Evolutionary conservation across 2,113 vertebrate species (phyloP).

Genomic region (Damaliscus lunatus): DNA sequence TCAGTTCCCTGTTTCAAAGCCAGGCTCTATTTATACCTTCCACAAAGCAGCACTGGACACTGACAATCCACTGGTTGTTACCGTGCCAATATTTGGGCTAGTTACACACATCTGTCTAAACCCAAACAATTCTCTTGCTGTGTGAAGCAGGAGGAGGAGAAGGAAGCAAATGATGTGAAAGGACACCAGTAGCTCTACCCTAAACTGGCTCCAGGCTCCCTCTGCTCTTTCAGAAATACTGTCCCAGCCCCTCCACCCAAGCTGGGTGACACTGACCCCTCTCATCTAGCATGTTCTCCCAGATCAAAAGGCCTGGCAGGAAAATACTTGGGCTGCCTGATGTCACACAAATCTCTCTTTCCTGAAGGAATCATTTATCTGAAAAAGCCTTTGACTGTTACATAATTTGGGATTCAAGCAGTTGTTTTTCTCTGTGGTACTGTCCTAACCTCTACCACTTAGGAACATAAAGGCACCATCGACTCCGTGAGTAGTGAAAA

Average conservation of each 20-base stretch:
- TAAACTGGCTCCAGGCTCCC: slow-evolving; percentile 47
- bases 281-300: slow-evolving; percentile 39
- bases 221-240: slow-evolving; percentile 56
- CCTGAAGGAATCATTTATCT: slow-evolving; percentile 55
- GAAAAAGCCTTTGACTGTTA: slow-evolving; percentile 67
- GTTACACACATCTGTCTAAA: slow-evolving; percentile 74
- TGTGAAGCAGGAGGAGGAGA: slow-evolving; percentile 65
- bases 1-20: slow-evolving; percentile 47
- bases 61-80: slow-evolving; percentile 76
- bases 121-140: slow-evolving; percentile 76
- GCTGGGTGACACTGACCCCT: slow-evolving; percentile 52
- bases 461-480: slow-evolving; percentile 50
- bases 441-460: slow-evolving; percentile 38
- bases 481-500: slow-evolving; percentile 37
- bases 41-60: slow-evolving; percentile 29
- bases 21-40: slow-evolving; percentile 60
- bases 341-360: slow-evolving; percentile 57
- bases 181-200: slow-evolving; percentile 47
- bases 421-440: slow-evolving; percentile 51
- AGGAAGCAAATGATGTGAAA: slow-evolving; percentile 69
- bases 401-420: slow-evolving; percentile 50
- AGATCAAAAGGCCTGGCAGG: slow-evolving; percentile 58
- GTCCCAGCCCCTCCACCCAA: neutral
- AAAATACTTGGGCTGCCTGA: slow-evolving; percentile 45
- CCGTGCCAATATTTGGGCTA: slow-evolving; percentile 48